Evolutionary conservation across 2,797 vertebrate species (phyloP).

Genomic region (Micropoecilia bifurca): DNA sequence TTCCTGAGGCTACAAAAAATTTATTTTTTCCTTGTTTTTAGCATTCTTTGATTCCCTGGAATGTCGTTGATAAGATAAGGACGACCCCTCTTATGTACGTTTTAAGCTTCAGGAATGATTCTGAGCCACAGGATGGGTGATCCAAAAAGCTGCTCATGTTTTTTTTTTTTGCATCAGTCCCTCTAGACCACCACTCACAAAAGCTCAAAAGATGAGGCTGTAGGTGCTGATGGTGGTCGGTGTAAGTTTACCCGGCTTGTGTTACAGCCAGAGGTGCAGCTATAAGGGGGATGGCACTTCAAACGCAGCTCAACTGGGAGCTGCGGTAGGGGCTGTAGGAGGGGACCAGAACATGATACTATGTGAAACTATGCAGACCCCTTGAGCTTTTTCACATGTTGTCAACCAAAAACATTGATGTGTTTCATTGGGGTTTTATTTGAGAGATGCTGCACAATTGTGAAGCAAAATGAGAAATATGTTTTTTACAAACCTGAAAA

Average conservation of each 20-base stretch:
- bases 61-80: constrained; percentile 65
- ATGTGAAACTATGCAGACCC: neutral
- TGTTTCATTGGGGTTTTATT: neutral
- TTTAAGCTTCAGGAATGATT: constrained; percentile 42
- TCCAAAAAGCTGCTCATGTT: constrained; percentile 37
- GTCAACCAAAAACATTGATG: neutral
- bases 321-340: constrained; percentile 7
- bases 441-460: neutral
- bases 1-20: constrained; percentile 2
- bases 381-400: neutral
- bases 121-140: constrained; percentile 10
- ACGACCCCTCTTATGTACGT: constrained; percentile 51
- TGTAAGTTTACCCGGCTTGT: constrained; percentile 73
- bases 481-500: neutral
- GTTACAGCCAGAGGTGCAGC: constrained; percentile 61
- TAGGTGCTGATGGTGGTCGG: constrained; percentile 30
- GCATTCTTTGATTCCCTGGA: constrained; percentile 36
- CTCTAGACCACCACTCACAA: constrained; percentile 51
- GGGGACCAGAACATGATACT: constrained; percentile 49
- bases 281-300: constrained; percentile 58
- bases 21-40: constrained; percentile 18
- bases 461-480: neutral
- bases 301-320: constrained; percentile 50
- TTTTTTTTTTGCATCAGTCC: constrained; percentile 12
- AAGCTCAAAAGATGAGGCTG: constrained; percentile 55